A percentile compares a stretch with the other conserved stretches of the same genome.
These are phyloP conservation scores for Corythoichthys haematopterus DNA, from an alignment of 2,113 vertebrate species.

Conservation along the genomic window DNA sequence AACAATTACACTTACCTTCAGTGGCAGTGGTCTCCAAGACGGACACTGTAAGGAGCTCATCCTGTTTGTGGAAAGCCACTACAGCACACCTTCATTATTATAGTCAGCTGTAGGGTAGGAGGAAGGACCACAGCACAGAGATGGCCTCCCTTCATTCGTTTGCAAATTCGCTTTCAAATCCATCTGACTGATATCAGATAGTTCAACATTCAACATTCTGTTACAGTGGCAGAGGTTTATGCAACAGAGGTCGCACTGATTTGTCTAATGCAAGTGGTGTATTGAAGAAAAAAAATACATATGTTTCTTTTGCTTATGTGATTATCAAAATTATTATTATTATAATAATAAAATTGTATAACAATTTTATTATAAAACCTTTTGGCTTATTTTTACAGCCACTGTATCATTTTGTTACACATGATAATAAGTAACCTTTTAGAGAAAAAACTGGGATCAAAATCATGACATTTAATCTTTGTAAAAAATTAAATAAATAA, in stretches of 20 bases:
- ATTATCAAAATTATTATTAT: too few species aligned
- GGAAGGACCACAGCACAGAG: conserved; percentile 2
- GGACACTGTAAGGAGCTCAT: conserved; percentile 35
- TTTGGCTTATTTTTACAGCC: too few species aligned
- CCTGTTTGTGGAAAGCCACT: conserved; percentile 28
- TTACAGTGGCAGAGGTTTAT: conserved; percentile 5
- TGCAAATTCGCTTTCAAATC: conserved; percentile 7
- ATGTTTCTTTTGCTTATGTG: too few species aligned
- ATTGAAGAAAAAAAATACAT: too few species aligned
- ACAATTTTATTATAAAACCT: too few species aligned
- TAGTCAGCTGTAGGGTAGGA: conserved; percentile 23
- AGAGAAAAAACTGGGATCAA: too few species aligned
- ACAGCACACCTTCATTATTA: conserved; percentile 31
- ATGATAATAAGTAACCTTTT: too few species aligned
- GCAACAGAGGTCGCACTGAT: not conserved
- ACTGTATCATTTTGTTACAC: too few species aligned
- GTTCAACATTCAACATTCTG: conserved; percentile 16
- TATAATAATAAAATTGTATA: too few species aligned
- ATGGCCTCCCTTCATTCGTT: conserved; percentile 14
- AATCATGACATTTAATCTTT: too few species aligned
- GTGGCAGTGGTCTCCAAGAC: conserved; percentile 10
- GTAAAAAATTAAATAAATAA: too few species aligned
- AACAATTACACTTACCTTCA: conserved; percentile 41
- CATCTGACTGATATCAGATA: conserved; percentile 14
- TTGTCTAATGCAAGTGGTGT: too few species aligned